phyloP scores from a whole-genome alignment of 2,113 vertebrate genomes.

The Tyto alba region DNA sequence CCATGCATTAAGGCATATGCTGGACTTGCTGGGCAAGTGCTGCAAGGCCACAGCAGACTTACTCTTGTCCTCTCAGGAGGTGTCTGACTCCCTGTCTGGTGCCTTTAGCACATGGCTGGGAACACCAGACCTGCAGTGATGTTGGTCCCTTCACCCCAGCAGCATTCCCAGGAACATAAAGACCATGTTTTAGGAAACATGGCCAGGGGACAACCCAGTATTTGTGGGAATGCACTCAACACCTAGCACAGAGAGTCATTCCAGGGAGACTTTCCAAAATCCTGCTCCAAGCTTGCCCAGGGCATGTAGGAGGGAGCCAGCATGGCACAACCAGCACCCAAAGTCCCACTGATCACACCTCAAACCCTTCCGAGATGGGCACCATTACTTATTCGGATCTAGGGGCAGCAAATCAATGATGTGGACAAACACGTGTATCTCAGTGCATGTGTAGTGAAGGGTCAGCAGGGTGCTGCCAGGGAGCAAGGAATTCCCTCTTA shows the following conservation, averaged over 20 bases:
- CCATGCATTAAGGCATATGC: rapidly evolving
- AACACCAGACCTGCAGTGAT: background rate
- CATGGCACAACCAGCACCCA: background rate
- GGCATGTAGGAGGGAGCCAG: background rate
- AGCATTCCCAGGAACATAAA: background rate
- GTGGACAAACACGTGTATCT: background rate
- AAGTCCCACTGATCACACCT: too few relatives aligned
- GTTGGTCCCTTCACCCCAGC: background rate
- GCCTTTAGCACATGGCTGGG: background rate
- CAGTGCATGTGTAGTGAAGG: background rate
- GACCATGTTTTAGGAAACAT: rapidly evolving
- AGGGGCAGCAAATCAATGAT: background rate
- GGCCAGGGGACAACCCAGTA: background rate
- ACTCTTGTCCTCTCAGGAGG: background rate
- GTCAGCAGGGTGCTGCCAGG: background rate
- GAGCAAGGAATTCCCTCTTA: background rate
- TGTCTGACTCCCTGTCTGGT: background rate
- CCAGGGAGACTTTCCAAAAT: background rate
- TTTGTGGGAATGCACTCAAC: background rate
- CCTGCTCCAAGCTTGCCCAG: background rate
- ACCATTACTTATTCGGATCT: background rate
- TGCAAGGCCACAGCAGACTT: background rate
- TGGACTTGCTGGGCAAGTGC: background rate
- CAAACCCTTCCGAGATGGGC: background rate
- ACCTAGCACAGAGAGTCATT: background rate